phyloP scores from a whole-genome alignment of 2,797 vertebrate species.

The Cetoscarus ocellatus region DNA sequence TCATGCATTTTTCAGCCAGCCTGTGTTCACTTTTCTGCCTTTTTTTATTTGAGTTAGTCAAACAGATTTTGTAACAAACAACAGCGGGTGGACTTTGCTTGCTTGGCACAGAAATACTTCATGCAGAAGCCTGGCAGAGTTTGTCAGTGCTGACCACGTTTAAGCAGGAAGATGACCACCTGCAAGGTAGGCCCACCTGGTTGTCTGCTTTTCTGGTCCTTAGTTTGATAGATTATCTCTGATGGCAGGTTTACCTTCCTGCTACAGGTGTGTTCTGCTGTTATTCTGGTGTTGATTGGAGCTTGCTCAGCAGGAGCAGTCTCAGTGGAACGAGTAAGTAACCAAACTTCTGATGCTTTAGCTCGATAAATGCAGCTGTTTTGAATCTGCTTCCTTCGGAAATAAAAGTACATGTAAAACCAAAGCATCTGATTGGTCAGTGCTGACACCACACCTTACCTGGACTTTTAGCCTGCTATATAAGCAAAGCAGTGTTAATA shows the following conservation, averaged over 20 bases:
- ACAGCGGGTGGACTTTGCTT: conserved; percentile 41
- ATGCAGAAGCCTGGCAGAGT: background rate
- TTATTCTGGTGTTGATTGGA: background rate
- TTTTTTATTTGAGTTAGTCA: background rate
- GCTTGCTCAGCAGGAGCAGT: background rate
- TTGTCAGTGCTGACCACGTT: background rate
- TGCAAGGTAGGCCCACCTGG: conserved; percentile 14
- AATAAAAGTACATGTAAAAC: too few species aligned
- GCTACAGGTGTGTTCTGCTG: conserved; percentile 6
- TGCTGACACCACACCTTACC: too few species aligned
- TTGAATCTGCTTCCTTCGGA: background rate
- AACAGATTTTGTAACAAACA: conserved; percentile 12
- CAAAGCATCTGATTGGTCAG: too few species aligned
- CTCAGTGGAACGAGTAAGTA: conserved; percentile 22
- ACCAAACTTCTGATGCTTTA: background rate
- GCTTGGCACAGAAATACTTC: conserved; percentile 7
- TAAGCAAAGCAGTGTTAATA: too few species aligned
- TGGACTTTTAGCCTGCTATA: too few species aligned
- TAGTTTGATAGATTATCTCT: background rate
- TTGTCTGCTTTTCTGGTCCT: background rate
- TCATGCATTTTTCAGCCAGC: too few species aligned
- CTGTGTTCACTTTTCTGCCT: too few species aligned
- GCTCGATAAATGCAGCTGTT: background rate
- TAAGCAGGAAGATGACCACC: conserved; percentile 25
- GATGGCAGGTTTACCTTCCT: background rate